Conservation (phyloP, 2,113 vertebrate genomes). For the Fregetta grallaria region DNA sequence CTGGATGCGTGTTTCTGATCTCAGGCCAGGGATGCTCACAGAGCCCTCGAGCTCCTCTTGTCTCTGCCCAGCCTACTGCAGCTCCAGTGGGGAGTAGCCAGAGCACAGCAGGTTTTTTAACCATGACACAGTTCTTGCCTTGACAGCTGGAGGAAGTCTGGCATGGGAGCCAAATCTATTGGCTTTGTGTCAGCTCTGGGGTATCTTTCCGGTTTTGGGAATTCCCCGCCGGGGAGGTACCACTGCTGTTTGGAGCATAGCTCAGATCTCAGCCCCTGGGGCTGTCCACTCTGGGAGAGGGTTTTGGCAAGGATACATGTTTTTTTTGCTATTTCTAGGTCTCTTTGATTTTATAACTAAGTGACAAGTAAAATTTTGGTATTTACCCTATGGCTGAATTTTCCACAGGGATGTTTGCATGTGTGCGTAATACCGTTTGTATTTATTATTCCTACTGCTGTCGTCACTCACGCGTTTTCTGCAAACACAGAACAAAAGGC, state of each 20-base stretch:
- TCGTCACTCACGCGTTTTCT: background rate
- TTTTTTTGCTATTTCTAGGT: slow-evolving; percentile 35
- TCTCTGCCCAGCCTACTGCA: background rate
- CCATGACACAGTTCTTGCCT: background rate
- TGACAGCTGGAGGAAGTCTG: slow-evolving; percentile 26
- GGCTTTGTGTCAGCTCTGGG: slow-evolving; percentile 21
- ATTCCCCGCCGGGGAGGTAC: background rate
- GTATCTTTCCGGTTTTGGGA: slow-evolving; percentile 25
- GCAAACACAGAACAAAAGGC: slow-evolving; percentile 8
- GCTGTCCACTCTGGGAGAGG: slow-evolving; percentile 17
- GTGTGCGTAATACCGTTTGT: background rate
- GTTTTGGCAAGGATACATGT: slow-evolving; percentile 44
- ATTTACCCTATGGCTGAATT: slow-evolving; percentile 57
- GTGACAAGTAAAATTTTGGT: slow-evolving; percentile 62
- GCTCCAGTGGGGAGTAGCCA: background rate
- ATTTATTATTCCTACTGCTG: slow-evolving; percentile 19
- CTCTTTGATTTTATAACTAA: slow-evolving; percentile 51
- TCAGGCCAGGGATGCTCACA: background rate
- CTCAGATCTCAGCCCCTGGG: slow-evolving; percentile 2
- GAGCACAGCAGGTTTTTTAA: background rate
- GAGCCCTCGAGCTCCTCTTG: background rate
- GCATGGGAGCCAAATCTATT: background rate
- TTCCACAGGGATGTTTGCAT: background rate
- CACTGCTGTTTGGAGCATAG: slow-evolving; percentile 3
- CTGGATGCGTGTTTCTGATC: background rate